Evolutionary conservation across 1,140 invertebrate genomes (phyloP), one percentile per base, ranked within the genome.

Genomic region (Trinorchestia longiramus): DNA sequence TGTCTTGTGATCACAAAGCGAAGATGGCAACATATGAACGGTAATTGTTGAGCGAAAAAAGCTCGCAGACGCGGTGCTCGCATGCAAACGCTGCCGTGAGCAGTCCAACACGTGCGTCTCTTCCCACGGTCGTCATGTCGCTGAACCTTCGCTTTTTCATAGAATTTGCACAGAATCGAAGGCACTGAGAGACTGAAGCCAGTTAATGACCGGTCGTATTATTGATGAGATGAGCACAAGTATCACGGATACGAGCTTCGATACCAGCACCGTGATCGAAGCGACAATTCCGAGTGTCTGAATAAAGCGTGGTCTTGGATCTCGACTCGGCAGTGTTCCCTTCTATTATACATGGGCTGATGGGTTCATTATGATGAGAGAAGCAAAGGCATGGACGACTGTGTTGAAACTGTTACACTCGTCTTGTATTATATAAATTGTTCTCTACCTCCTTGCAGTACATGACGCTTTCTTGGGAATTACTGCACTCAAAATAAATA

Each of bases 151-250:
- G 92, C 92, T 94, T 94, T 94, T 94, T 94, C 92, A 45, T 44
- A 45, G 92, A 47, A 94, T 94, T 94, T 94, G 92, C 92, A 94
- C 41, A 94, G 92, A 94, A 94, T 47, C 92, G 92, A 94, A 94
- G 92, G 43, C 92, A 94, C 43, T 40, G 43, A 47, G 44, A 94
- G 44, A 94, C 44, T 43, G 41, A 45, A 44, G 43, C 19, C 36
- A 44, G 92, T 94, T 94, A 94, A 94, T 45, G 40, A 44, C 43
- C 6, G 92, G 41, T 53, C 92, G 43, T 94, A 94, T 94, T 94
- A 94, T 94, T 94, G 92, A 94, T 94, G 92, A 45, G 43, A 94
- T 45, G 92, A 45, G 43, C 36, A n/a, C 43, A 28, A 53, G 92
- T 94, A 94, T 43, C 92, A 94, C 44, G 41, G 92, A 94, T 43